Base-by-base conservation (phyloP, 2,888 invertebrate genomes). In the Argynnis bischoffii region DNA sequence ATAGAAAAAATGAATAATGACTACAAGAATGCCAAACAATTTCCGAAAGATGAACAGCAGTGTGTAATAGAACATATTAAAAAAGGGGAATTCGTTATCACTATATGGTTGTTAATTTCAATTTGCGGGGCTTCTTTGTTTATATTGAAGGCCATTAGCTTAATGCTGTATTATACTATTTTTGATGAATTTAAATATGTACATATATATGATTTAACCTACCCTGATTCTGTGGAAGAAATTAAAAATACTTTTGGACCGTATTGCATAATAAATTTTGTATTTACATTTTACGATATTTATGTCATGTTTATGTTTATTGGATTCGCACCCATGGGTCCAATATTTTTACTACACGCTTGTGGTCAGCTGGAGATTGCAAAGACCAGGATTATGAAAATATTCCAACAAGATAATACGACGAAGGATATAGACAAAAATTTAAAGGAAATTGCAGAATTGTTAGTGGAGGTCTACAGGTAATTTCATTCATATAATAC, bases 281-380 rank as follows among this genome's bases (percentile, higher is more conserved):
- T 74, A 0, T 51, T 74, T 11, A 1, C 77, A 0, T 46, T 46
- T 8, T 81, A 67, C 63, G 79, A 65, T 11, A 11, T 60, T 2
- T 81, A 79, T 59, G 55, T 78, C 0, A 3, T 57, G 3, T n/a
- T 72, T 1, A 75, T 82, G 69, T 85, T 82, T 15, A 57, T 72
- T 1, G 80, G 79, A 0, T 83, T 79, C 67, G 78, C 82, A 4
- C 83, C 88, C 0, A 51, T 88, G n/a, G 81, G 84, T 0, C 82
- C 84, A 0, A 81, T 82, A 54, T 81, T 87, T 31, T 81, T 83
- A 72, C 69, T 88, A 1, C 88, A 88, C 64, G 78, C 77, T 0
- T 85, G 85, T 64, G 86, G 82, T 6, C 86, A 84, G 60, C 57
- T 88, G n/a, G 83, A 84, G 16, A 26, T 87, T 8, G 76, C 81